Evolutionary conservation across 2,888 invertebrate genomes (phyloP), one percentile per base, ranked within the genome.

Genomic region (Plagodis dolabraria): DNA sequence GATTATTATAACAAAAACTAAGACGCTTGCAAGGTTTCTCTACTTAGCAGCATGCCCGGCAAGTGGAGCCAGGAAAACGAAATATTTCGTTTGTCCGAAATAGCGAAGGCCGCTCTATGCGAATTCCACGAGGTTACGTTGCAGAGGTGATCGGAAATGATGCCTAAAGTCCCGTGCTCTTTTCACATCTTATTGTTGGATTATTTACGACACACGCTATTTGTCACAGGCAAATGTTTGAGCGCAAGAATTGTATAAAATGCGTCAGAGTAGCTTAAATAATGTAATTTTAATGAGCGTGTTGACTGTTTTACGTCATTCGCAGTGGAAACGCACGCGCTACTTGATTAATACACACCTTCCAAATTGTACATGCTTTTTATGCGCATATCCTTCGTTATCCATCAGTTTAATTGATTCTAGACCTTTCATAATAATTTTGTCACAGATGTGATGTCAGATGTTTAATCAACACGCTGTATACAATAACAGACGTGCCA

Each of bases 1-100:
- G 84, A 83, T 87, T 88, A 89, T 83, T 79, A 82, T 77, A 82
- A 83, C 82, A 82, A 82, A 83, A 82, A 79, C 71, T 70, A 72
- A 61, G 60, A 68, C 74, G 66, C 74, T 82, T 83, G 69, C 74
- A 79, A 71, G 88, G 84, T 78, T 88, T 86, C 86, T 43, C 7
- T 47, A 56, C 38, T 45, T 46, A 47, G 22, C 33, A 38, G 35
- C 12, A 40, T n/a, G 46, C 53, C 42, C 8, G 38, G 38, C 51
- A 44, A 11, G 52, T 45, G 45, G 35, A 45, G n/a, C 6, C 40
- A 11, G 33, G 34, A 7, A 47, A 48, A 51, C 35, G 38, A 43
- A 12, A 36, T 12, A 36, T 46, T 50, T 59, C 33, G 12, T 7
- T 44, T 35, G 45, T 49, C 12, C 7, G 33, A 49, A 54, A 54